Conservation (phyloP, 2,797 vertebrate genomes). For the Oophaga sylvatica region DNA sequence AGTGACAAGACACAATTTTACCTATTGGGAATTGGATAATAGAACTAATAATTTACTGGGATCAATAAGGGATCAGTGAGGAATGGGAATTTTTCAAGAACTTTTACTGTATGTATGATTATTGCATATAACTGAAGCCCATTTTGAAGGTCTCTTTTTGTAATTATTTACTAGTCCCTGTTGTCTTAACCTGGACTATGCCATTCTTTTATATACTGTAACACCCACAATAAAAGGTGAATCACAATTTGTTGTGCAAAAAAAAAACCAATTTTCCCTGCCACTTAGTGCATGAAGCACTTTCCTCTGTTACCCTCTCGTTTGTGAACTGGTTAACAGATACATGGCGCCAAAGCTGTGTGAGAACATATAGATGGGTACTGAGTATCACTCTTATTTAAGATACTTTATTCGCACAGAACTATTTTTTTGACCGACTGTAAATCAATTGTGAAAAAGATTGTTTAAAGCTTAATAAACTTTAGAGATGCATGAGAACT, state of each 20-base stretch:
- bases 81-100: conserved; percentile 31
- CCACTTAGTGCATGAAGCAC: conserved; percentile 1
- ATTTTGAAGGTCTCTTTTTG: conserved; percentile 31
- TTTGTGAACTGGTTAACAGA: conserved; percentile 23
- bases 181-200: neutral
- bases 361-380: conserved; percentile 45
- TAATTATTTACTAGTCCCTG: neutral
- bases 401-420: conserved; percentile 31
- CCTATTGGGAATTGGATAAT: neutral
- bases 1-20: neutral
- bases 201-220: conserved; percentile 1
- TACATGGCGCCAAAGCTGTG: conserved; percentile 40
- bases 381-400: conserved; percentile 49
- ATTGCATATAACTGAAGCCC: conserved; percentile 3
- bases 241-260: neutral
- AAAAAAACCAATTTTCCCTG: neutral
- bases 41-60: neutral
- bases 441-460: conserved; percentile 43
- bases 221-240: neutral
- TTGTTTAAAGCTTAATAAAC: conserved; percentile 45
- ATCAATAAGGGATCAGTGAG: conserved; percentile 29
- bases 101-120: neutral
- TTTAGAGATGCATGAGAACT: neutral
- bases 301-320: conserved; percentile 23
- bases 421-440: conserved; percentile 30